Conservation (phyloP, 2,888 invertebrate genomes). For the Ganaspis brasiliensis region DNA sequence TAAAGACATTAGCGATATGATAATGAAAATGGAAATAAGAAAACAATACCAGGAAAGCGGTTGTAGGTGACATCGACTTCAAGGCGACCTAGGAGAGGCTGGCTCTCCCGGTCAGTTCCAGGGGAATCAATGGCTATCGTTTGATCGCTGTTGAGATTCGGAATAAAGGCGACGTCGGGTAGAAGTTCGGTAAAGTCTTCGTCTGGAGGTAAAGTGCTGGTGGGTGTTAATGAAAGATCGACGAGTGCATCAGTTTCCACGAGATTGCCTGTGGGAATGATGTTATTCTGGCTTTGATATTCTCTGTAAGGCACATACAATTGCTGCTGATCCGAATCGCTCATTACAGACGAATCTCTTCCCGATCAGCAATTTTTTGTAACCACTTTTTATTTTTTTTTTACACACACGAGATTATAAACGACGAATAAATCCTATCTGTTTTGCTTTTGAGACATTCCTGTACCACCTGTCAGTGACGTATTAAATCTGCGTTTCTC, state of each 20-base stretch:
- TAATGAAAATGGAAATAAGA: constrained; percentile 35
- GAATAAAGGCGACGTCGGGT: constrained; percentile 90
- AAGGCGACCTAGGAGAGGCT: constrained; percentile 93
- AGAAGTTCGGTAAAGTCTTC: constrained; percentile 76
- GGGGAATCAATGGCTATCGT: constrained; percentile 90
- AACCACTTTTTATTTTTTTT: constrained; percentile 48
- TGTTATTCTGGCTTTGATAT: constrained; percentile 78
- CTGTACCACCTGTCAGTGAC: constrained; percentile 73
- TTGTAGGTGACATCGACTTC: constrained; percentile 90
- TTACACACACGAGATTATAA: constrained; percentile 33
- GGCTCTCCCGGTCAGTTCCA: constrained; percentile 94
- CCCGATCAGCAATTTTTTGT: constrained; percentile 56
- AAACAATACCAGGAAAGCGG: constrained; percentile 89
- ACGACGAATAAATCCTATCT: constrained; percentile 59
- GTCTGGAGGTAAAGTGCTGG: constrained; percentile 59
- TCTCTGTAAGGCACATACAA: constrained; percentile 80
- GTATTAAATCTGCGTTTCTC: constrained; percentile 57
- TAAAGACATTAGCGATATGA: not conserved
- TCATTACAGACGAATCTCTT: constrained; percentile 76
- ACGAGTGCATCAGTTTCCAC: constrained; percentile 76
- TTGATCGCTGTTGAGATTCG: constrained; percentile 81
- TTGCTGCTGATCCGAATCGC: constrained; percentile 80
- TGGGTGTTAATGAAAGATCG: constrained; percentile 72
- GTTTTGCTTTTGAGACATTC: constrained; percentile 65
- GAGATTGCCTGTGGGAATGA: constrained; percentile 67